phyloP scores from a whole-genome alignment of 2,113 vertebrate genomes.

The Onychostoma macrolepis region DNA sequence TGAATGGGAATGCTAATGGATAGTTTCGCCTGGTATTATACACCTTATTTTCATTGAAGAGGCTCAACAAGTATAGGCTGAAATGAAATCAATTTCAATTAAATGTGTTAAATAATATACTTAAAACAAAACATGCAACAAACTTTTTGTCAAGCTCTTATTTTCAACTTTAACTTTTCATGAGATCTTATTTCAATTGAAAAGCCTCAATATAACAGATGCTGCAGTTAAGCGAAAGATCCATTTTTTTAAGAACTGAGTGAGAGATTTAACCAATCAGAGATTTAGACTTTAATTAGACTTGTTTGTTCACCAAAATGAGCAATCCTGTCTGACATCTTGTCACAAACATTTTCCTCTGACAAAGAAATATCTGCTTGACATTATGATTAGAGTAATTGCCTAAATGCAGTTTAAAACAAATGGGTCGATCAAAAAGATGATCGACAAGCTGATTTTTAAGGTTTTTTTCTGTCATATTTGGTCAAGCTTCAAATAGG shows the following conservation, averaged over 20 bases:
- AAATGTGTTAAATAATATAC: background rate
- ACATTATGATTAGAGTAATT: background rate
- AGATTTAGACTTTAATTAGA: background rate
- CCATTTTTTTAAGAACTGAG: background rate
- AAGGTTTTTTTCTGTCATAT: background rate
- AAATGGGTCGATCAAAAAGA: no score
- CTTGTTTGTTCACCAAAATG: background rate
- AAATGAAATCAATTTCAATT: background rate
- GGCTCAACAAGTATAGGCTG: background rate
- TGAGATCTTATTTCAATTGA: background rate
- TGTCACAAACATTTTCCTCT: background rate
- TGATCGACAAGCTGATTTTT: background rate
- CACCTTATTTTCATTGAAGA: background rate
- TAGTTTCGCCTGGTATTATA: background rate
- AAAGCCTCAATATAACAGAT: background rate
- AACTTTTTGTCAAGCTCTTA: background rate
- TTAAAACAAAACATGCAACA: background rate
- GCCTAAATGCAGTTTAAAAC: background rate
- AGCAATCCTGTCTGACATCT: background rate
- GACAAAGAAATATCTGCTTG: background rate
- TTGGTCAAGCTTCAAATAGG: background rate
- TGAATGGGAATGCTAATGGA: background rate
- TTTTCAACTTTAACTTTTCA: background rate
- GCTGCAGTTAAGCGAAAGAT: background rate
- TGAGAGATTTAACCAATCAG: background rate